Conservation (phyloP, 2,113 vertebrate species). For the Regulus satrapa region DNA sequence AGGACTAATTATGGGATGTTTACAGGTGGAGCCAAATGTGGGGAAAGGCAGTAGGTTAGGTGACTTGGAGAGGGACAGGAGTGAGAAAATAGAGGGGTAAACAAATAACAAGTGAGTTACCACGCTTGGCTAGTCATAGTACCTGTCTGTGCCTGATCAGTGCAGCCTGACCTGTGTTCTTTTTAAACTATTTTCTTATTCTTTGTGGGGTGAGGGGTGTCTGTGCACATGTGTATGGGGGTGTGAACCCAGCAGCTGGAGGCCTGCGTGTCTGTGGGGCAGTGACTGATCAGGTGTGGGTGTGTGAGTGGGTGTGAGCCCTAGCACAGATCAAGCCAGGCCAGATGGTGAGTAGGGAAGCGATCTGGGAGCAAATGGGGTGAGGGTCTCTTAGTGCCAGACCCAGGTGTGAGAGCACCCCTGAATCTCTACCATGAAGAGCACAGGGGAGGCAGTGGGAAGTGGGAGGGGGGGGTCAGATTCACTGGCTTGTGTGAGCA, state of each 20-base stretch:
- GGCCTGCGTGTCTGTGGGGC: background rate
- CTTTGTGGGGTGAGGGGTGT: background rate
- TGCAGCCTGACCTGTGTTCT: background rate
- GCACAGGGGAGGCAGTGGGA: background rate
- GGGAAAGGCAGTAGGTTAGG: background rate
- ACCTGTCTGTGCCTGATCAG: background rate
- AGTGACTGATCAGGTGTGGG: background rate
- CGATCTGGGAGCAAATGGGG: background rate
- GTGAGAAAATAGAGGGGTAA: background rate
- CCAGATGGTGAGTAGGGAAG: background rate
- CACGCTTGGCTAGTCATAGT: background rate
- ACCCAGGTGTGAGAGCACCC: background rate
- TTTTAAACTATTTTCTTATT: background rate
- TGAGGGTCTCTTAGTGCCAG: background rate
- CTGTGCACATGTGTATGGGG: background rate
- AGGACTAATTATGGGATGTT: background rate
- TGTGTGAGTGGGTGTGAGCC: background rate
- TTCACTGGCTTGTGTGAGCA: background rate
- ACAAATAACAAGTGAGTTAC: background rate
- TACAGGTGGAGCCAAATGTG: background rate
- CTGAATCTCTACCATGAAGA: background rate
- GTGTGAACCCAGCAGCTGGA: background rate
- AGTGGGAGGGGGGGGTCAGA: fast-evolving
- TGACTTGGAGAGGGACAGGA: background rate
- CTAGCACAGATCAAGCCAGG: background rate